These are phyloP conservation scores for Rattus norvegicus DNA, from an alignment of 2,113 vertebrate species.

Conservation along the genomic window GRCr8 NC_086036.1:22598501-22599000, in stretches of 20 bases:
- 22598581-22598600: not conserved
- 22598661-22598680: not conserved
- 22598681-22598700: not conserved
- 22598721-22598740: not conserved
- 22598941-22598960: not conserved
- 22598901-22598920: not conserved
- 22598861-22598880: too few relatives aligned
- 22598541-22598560: not conserved
- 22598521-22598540: not conserved
- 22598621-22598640: not conserved
- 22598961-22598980: not conserved
- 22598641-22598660: not conserved
- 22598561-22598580: not conserved
- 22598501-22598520: not conserved
- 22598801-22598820: not conserved
- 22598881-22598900: not conserved
- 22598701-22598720: not conserved
- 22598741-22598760: not conserved
- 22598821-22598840: not conserved
- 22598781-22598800: not conserved
- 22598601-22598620: not conserved
- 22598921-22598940: not conserved
- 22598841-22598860: not conserved
- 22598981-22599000: not conserved
- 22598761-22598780: conserved; percentile 8